phyloP scores from a whole-genome alignment of 2,113 vertebrate genomes.

The Penelope pileata region DNA sequence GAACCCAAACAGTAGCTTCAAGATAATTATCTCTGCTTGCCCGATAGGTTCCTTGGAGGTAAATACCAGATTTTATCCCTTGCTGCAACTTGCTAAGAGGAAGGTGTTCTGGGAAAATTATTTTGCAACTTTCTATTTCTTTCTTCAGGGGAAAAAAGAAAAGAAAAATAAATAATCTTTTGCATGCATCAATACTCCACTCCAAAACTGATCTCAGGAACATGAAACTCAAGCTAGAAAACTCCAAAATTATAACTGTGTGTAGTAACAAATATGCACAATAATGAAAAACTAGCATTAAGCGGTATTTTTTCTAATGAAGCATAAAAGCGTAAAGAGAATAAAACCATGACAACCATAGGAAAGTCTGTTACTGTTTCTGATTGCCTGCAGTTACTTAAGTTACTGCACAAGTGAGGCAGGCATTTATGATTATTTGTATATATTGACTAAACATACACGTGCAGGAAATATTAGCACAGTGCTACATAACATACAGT shows the following conservation, averaged over 20 bases:
- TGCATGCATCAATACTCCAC: neutral
- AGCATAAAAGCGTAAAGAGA: neutral
- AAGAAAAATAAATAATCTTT: neutral
- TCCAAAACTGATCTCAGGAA: neutral
- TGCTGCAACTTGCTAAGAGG: slow-evolving; percentile 92
- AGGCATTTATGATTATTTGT: neutral
- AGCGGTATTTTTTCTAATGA: neutral
- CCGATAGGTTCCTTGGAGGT: slow-evolving; percentile 92
- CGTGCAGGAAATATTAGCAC: neutral
- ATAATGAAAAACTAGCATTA: neutral
- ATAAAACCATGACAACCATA: neutral
- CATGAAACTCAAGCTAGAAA: neutral
- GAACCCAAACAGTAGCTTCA: slow-evolving; percentile 94
- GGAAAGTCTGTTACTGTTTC: neutral
- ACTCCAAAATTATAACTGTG: neutral
- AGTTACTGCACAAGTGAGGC: neutral
- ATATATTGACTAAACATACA: neutral
- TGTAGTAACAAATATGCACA: neutral
- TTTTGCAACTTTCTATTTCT: slow-evolving; percentile 86
- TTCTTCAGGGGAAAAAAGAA: slow-evolving; percentile 74
- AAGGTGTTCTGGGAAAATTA: slow-evolving; percentile 93
- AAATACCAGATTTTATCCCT: slow-evolving; percentile 90
- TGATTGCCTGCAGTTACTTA: neutral
- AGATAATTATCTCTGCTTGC: slow-evolving; percentile 96
- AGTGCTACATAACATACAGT: neutral